Conservation (phyloP, 2,888 invertebrate genomes). For the Sthenelais limicola region DNA sequence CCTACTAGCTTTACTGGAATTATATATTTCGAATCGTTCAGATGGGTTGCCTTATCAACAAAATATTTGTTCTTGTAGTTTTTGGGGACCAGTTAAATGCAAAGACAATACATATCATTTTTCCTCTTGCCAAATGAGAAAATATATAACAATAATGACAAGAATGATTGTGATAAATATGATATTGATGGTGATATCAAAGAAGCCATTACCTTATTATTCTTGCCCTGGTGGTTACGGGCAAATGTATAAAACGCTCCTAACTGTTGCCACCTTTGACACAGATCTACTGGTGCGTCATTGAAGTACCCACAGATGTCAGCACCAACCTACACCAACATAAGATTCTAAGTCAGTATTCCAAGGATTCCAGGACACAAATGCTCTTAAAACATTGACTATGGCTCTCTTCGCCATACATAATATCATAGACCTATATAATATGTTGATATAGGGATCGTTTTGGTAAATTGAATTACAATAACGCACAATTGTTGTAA, state of each 20-base stretch:
- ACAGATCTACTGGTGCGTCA: conserved; percentile 49
- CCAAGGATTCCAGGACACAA: too few species aligned
- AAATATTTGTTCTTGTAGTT: too few species aligned
- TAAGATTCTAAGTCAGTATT: too few species aligned
- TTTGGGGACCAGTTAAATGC: not conserved
- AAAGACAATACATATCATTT: not conserved
- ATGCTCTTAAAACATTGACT: too few species aligned
- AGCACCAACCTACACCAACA: conserved; percentile 54
- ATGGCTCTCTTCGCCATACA: too few species aligned
- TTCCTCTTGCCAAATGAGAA: not conserved
- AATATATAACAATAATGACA: not conserved
- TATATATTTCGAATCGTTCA: too few species aligned
- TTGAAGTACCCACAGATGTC: conserved; percentile 54
- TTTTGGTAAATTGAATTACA: too few species aligned
- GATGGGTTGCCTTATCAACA: too few species aligned
- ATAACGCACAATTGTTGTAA: too few species aligned
- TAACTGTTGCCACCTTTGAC: conserved; percentile 54
- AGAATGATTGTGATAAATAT: not conserved
- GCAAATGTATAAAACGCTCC: conserved; percentile 55
- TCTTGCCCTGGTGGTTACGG: conserved; percentile 52
- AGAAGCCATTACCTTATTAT: conserved; percentile 4
- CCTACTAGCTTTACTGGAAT: too few species aligned
- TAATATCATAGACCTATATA: too few species aligned
- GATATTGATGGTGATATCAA: not conserved
- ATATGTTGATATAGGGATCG: too few species aligned